Percentiles rank a stretch among this genome's conserved stretches.
phyloP scores from a whole-genome alignment of 2,113 vertebrate species.

The Thinocorus orbignyianus region DNA sequence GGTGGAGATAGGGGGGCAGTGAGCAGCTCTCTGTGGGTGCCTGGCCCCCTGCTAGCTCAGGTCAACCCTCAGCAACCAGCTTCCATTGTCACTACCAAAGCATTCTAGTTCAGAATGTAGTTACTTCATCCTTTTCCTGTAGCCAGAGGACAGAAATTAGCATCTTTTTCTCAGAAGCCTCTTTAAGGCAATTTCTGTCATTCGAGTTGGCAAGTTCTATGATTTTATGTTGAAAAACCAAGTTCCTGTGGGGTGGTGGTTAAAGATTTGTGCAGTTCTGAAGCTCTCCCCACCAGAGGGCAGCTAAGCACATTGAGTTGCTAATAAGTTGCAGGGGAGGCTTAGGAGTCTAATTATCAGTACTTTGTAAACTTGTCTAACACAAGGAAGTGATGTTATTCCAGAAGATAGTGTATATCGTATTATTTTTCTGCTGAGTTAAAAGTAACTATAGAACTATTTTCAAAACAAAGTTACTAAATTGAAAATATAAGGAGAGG shows the following conservation, averaged over 20 bases:
- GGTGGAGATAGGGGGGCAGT: background rate
- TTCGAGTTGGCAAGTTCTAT: background rate
- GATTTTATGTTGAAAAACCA: background rate
- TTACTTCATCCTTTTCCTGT: background rate
- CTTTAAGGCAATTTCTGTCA: background rate
- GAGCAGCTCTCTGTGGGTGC: background rate
- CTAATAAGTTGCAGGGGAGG: background rate
- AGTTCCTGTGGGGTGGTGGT: background rate
- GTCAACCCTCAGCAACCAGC: background rate
- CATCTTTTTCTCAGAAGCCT: background rate
- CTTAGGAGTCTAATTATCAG: background rate
- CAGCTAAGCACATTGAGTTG: background rate
- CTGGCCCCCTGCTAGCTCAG: fast-evolving
- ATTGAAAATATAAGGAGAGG: background rate
- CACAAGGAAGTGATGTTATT: background rate
- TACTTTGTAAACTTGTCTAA: background rate
- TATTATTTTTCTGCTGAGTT: background rate
- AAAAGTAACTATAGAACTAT: background rate
- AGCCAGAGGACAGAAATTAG: background rate
- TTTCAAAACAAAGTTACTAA: background rate
- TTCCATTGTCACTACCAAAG: background rate
- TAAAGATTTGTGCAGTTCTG: background rate
- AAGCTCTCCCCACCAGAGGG: constrained; percentile 9
- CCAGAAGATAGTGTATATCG: background rate
- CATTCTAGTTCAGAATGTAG: background rate